phyloP scores from a whole-genome alignment of 2,888 invertebrate genomes.

The Oscheius onirici region DNA sequence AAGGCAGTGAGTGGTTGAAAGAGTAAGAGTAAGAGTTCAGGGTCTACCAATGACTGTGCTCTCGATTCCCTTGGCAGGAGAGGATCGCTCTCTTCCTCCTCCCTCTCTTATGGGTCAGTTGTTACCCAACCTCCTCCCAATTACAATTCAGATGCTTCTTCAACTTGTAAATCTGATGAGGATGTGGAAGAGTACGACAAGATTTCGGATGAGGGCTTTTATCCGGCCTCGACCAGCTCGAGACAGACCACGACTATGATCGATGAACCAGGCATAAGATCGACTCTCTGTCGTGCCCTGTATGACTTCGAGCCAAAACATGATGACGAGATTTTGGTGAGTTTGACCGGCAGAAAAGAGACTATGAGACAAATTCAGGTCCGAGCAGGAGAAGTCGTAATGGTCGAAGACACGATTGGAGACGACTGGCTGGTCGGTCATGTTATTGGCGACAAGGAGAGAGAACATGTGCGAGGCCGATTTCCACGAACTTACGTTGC shows the following conservation, averaged over 20 bases:
- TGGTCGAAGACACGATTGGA: constrained; percentile 55
- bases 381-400: constrained; percentile 51
- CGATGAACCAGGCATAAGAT: constrained; percentile 30
- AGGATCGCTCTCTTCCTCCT: constrained; percentile 50
- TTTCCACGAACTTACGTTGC: constrained; percentile 59
- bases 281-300: constrained; percentile 47
- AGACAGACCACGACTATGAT: constrained; percentile 32
- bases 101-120: constrained; percentile 19
- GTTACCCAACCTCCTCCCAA: not conserved
- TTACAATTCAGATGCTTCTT: constrained; percentile 29
- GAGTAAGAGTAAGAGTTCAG: constrained; percentile 29
- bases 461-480: constrained; percentile 47
- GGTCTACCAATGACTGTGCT: constrained; percentile 55
- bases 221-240: constrained; percentile 26
- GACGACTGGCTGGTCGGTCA: constrained; percentile 57
- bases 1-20: constrained; percentile 41
- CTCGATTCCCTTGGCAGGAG: constrained; percentile 50
- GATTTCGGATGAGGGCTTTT: constrained; percentile 61
- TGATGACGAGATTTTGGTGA: constrained; percentile 47
- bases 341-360: not conserved
- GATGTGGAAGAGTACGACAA: constrained; percentile 54
- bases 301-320: constrained; percentile 56
- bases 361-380: not conserved
- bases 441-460: constrained; percentile 32
- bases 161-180: constrained; percentile 31